phyloP scores from a whole-genome alignment of 92 coral and sea anemone genomes.

The Muricea muricata region DNA sequence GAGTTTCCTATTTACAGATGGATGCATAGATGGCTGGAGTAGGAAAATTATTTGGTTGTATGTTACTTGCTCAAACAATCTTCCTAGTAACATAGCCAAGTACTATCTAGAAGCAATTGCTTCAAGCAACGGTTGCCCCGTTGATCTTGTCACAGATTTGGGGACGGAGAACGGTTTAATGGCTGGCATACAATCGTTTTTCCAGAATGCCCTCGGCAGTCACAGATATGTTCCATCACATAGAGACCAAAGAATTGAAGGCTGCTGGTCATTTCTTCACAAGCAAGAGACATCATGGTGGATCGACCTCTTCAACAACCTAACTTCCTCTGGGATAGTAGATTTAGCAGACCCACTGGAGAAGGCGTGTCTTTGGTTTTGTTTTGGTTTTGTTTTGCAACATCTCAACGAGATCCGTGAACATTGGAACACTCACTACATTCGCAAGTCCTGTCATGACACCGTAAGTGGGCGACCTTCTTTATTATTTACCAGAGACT shows the following conservation, averaged over 20 bases:
- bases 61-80: slow-evolving; percentile 11
- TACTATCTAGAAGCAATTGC: slow-evolving; percentile 35
- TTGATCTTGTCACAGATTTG: slow-evolving; percentile 52
- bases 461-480: slow-evolving; percentile 27
- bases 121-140: slow-evolving; percentile 24
- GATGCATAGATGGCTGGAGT: slow-evolving; percentile 44
- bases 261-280: slow-evolving; percentile 59
- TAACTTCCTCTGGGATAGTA: slow-evolving; percentile 48
- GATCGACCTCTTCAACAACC: slow-evolving; percentile 59
- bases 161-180: slow-evolving; percentile 45
- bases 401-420: slow-evolving; percentile 50
- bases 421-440: slow-evolving; percentile 69
- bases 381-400: slow-evolving; percentile 49
- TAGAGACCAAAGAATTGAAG: slow-evolving; percentile 66
- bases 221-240: slow-evolving; percentile 71
- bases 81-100: slow-evolving; percentile 11
- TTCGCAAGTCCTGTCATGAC: slow-evolving; percentile 42
- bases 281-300: slow-evolving; percentile 59
- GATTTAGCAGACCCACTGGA: slow-evolving; percentile 54
- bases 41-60: slow-evolving; percentile 21
- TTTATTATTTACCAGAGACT: neutral
- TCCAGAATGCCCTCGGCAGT: slow-evolving; percentile 54
- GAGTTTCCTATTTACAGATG: slow-evolving; percentile 58
- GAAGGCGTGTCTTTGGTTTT: slow-evolving; percentile 70
- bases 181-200: slow-evolving; percentile 48